Evolutionary conservation across 2,113 vertebrate species (phyloP).

Genomic region (Poeciliopsis turrubarensis): DNA sequence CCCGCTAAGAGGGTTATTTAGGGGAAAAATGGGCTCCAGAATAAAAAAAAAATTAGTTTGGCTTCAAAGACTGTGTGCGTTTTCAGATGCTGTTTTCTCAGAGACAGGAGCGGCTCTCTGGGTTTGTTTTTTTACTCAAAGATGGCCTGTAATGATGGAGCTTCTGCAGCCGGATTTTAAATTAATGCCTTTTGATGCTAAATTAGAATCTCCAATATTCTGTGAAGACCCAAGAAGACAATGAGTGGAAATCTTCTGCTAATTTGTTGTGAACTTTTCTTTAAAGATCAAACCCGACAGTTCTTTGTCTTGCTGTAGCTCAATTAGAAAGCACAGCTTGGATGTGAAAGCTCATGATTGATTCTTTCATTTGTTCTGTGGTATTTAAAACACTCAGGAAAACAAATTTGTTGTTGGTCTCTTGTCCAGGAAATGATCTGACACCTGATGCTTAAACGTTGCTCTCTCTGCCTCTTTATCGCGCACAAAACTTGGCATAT

Average conservation of each 20-base stretch:
- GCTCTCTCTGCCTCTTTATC: conserved; percentile 24
- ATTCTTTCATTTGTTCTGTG: conserved; percentile 55
- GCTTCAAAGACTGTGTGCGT: conserved; percentile 56
- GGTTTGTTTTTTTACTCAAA: conserved; percentile 54
- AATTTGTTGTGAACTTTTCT: neutral
- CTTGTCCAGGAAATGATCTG: conserved; percentile 53
- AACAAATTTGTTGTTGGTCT: conserved; percentile 26
- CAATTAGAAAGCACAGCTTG: conserved; percentile 42
- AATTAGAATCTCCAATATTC: conserved; percentile 13
- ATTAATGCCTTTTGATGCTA: conserved; percentile 23
- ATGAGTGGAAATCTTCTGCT: neutral
- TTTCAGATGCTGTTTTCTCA: conserved; percentile 43
- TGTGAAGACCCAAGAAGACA: conserved; percentile 12
- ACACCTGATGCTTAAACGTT: conserved; percentile 52
- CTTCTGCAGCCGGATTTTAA: conserved; percentile 28
- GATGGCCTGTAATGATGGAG: conserved; percentile 45
- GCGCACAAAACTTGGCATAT: conserved; percentile 45
- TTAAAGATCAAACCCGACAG: conserved; percentile 15
- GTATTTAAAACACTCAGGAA: conserved; percentile 59
- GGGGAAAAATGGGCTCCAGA: conserved; percentile 4
- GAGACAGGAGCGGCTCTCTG: conserved; percentile 47
- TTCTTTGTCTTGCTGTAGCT: conserved; percentile 48
- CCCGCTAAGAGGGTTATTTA: conserved; percentile 9
- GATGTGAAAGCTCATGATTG: conserved; percentile 51
- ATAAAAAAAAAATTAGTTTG: conserved; percentile 44